phyloP scores from a whole-genome alignment of 2,797 vertebrate genomes.

The Scomberomorus guttatus region DNA sequence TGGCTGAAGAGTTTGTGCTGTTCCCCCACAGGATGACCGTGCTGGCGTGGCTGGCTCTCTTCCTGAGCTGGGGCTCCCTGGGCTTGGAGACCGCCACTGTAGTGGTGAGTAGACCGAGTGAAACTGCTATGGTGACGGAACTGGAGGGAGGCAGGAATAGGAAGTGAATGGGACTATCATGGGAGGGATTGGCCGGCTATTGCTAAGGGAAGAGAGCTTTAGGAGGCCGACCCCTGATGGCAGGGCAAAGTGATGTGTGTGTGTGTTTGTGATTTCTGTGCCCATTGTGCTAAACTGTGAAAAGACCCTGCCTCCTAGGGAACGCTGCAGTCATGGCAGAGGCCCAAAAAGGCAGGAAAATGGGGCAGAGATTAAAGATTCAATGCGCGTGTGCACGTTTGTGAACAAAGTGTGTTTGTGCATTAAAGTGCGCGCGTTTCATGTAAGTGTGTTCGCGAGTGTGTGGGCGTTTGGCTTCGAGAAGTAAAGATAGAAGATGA shows the following conservation, averaged over 20 bases:
- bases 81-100: conserved; percentile 92
- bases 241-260: conserved; percentile 43
- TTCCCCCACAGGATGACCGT: conserved; percentile 89
- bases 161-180: conserved; percentile 52
- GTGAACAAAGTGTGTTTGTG: conserved; percentile 74
- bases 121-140: conserved; percentile 18
- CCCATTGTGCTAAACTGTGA: conserved; percentile 75
- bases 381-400: conserved; percentile 71
- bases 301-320: conserved; percentile 74
- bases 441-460: conserved; percentile 53
- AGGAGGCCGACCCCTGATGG: conserved; percentile 44
- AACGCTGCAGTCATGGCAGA: conserved; percentile 80
- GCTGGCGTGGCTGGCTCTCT: conserved; percentile 91
- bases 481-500: conserved; percentile 68
- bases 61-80: conserved; percentile 94
- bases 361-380: conserved; percentile 85
- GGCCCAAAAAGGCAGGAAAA: conserved; percentile 79
- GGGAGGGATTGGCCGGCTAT: conserved; percentile 35
- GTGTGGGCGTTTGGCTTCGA: conserved; percentile 72
- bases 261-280: conserved; percentile 60
- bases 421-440: conserved; percentile 49
- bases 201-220: conserved; percentile 50
- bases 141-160: conserved; percentile 11
- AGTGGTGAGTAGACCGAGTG: conserved; percentile 85
- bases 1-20: conserved; percentile 56